Base-by-base conservation (phyloP, 2,797 vertebrate species). In the Sciurus carolinensis region DNA sequence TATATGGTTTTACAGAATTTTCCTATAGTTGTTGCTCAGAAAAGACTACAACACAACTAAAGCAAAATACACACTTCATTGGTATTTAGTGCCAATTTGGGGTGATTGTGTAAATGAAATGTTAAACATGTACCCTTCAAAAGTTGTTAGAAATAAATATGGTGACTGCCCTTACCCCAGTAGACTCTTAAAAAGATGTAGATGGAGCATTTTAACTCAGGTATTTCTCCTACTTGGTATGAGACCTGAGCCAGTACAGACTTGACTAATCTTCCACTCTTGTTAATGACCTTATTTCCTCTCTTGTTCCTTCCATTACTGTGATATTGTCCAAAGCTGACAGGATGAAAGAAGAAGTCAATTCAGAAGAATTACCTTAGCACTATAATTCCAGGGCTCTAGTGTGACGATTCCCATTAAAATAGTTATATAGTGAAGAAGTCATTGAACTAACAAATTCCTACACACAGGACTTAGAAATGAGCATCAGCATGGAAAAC, bases 11-110 rank as follows among this genome's bases (percentile, higher is more conserved):
- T 97, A 91, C 67, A 96, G 95, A 98, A 98, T 97, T 98, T 98
- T 87, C 97, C 98, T 95, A 89, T 93, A 95, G 96, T 97, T 94
- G 93, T 94, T 98, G 90, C 85, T 94, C 95, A 97, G 97, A 97
- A 98, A 96, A 92, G 97, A 97, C 50, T 97, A 94, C 94, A 98
- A 97, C 92, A 98, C 95, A 98, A 96, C 97, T 97, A 97, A 98
- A 98, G 98, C 97, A 97, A 98, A 98, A 95, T 98, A 98, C n/a
- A 98, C 97, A 98, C 98, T 98, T 98, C 96, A 79, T 97, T 98
- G 98, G 98, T 98, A 98, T 97, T 98, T 98, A 98, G 98, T 98
- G 98, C 98, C 99, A 98, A 97, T 97, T 94, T 95, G 93, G 96
- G 93, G 96, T 97, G 89, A 97, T 96, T 96, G 86, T 96, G 95